Evolutionary conservation across 2,113 vertebrate genomes (phyloP), one percentile per base, ranked within the genome.

Genomic region (Semicossyphus pulcher): DNA sequence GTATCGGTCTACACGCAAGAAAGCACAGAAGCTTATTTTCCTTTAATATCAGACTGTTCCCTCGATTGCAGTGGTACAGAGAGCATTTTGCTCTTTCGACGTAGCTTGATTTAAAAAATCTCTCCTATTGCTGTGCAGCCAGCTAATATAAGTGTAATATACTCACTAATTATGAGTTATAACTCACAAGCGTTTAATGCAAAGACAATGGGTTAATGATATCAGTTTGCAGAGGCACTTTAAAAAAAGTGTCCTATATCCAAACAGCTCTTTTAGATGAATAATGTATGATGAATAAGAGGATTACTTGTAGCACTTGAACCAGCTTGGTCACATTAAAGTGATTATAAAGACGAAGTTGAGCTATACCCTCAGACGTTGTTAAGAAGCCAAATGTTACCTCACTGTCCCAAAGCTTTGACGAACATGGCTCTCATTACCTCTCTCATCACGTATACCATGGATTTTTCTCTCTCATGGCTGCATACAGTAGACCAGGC

Each of bases 341-440:
- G 20, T 51, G 53, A 47, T 26, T 48, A 36, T 47, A 10, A 56
- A 60, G 64, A 66, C 37, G 32, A 62, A 66, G 58, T 29, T 25
- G 47, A 59, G 44, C 61, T 65, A 18, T 47, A 57, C 32, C 12
- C 26, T 39, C 28, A 48, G 59, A 61, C 42, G 45, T 41, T 53
- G 28, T 51, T 36, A n/a, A 45, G 44, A 47, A 62, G 70, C 57
- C 74, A 78, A 36, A 36, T 58, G 48, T 72, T 78, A 72, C 61
- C 52, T 84, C 66, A 76, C 10, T 53, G 44, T 76, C 41, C 26
- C 49, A 76, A 49, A 23, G 21, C 56, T 31, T 51, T 45, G 53
- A 68, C 58, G 80, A 44, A 66, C 74, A 70, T 76, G 37, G 20
- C 53, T 62, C 72, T 57, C 56, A 64, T 68, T 52, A 62, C 44